phyloP scores from a whole-genome alignment of 2,888 invertebrate genomes.

The Netelia melanura region DNA sequence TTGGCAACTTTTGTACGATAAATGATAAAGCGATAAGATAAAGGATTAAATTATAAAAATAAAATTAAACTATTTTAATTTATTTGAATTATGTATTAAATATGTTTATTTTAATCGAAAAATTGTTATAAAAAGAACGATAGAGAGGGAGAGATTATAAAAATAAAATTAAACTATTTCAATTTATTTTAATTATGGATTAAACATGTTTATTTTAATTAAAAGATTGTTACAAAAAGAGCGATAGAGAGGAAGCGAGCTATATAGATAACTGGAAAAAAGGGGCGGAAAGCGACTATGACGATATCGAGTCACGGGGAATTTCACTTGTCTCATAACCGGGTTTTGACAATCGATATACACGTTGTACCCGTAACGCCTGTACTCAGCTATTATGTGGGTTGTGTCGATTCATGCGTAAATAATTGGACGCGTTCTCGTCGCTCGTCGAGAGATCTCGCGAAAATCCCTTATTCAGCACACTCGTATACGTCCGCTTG shows the following conservation, averaged over 20 bases:
- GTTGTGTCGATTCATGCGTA: constrained; percentile 72
- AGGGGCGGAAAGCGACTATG: constrained; percentile 5
- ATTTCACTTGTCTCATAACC: constrained; percentile 56
- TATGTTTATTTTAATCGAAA: background rate
- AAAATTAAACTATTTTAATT: too few relatives aligned
- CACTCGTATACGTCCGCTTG: background rate
- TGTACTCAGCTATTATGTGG: constrained; percentile 67
- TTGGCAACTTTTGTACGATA: background rate
- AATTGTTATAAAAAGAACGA: background rate
- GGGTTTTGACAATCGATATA: constrained; percentile 54
- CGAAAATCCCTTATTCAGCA: constrained; percentile 19
- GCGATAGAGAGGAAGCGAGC: background rate
- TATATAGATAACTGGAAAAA: constrained; percentile 24
- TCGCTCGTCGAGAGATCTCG: constrained; percentile 19
- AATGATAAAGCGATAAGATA: too few relatives aligned
- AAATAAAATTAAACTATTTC: too few relatives aligned
- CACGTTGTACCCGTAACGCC: constrained; percentile 30
- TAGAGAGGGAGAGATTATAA: background rate
- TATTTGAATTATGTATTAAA: background rate
- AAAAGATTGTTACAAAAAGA: background rate
- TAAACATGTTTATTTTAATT: background rate
- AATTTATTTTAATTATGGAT: background rate
- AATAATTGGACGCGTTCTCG: constrained; percentile 62
- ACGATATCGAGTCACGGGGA: constrained; percentile 41
- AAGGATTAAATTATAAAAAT: too few relatives aligned